Evolutionary conservation across 2,888 invertebrate species (phyloP).

Genomic region (Hirudinaria manillensis): DNA sequence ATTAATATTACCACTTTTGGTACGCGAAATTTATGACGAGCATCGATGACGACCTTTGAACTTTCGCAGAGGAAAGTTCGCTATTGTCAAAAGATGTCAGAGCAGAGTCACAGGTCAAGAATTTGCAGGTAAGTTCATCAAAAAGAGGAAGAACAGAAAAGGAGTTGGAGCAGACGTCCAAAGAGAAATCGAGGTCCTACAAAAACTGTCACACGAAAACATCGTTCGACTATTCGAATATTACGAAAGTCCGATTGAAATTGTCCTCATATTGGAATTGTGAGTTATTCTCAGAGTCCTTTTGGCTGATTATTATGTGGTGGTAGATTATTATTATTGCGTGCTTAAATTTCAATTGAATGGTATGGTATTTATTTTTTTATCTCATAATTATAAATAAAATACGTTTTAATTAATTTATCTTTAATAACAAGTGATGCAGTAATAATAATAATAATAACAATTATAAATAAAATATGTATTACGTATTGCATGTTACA

Average conservation of each 20-base stretch:
- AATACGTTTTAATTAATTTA: too few species aligned
- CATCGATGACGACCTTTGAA: too few species aligned
- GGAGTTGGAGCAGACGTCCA: slow-evolving; percentile 57
- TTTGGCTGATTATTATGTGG: neutral
- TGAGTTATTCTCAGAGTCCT: slow-evolving; percentile 32
- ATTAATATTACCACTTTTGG: neutral
- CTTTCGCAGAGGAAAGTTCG: slow-evolving; percentile 62
- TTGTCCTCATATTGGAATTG: slow-evolving; percentile 41
- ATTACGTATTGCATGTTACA: too few species aligned
- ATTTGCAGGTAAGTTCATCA: slow-evolving; percentile 65
- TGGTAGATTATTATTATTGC: neutral
- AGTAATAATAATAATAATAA: too few species aligned
- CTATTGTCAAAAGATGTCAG: slow-evolving; percentile 61
- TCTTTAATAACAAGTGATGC: too few species aligned
- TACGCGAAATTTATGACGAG: neutral
- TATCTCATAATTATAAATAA: neutral
- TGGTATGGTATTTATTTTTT: neutral
- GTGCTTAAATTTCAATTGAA: neutral
- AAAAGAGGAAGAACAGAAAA: slow-evolving; percentile 60
- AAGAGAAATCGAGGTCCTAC: slow-evolving; percentile 60
- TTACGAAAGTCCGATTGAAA: slow-evolving; percentile 51
- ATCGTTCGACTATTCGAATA: slow-evolving; percentile 63
- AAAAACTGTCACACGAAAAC: slow-evolving; percentile 61
- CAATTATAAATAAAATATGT: too few species aligned
- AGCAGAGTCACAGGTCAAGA: slow-evolving; percentile 58